A percentile compares a stretch with the other conserved stretches of the same genome.
phyloP scores from a whole-genome alignment of 2,888 invertebrate species.

The Drosophila pseudotakahashii region DNA sequence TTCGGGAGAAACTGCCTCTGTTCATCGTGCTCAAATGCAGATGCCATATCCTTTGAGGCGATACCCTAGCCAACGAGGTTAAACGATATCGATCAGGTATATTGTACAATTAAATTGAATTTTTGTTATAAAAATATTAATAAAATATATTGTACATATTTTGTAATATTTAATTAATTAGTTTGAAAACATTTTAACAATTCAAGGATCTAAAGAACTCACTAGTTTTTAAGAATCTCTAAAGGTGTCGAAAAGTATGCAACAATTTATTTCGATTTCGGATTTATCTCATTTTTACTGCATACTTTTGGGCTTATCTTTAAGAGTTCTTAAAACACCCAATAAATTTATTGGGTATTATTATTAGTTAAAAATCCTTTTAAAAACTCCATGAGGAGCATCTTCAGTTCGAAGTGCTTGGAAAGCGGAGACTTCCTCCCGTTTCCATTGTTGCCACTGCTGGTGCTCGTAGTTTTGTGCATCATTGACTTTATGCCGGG shows the following conservation, averaged over 20 bases:
- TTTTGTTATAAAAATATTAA: too few relatives aligned
- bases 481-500: conserved; percentile 52
- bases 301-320: too few relatives aligned
- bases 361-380: background rate
- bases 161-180: background rate
- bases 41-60: conserved; percentile 11
- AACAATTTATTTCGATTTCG: too few relatives aligned
- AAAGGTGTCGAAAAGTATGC: too few relatives aligned
- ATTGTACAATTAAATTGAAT: too few relatives aligned
- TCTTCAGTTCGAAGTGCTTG: background rate
- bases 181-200: too few relatives aligned
- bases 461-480: conserved; percentile 47
- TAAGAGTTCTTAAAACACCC: too few relatives aligned
- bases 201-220: too few relatives aligned
- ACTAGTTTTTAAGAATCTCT: too few relatives aligned
- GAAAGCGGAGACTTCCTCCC: conserved; percentile 1
- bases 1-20: conserved; percentile 8
- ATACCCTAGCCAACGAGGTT: conserved; percentile 5
- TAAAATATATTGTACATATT: too few relatives aligned
- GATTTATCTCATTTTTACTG: background rate
- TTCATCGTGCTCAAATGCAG: conserved; percentile 6
- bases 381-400: background rate
- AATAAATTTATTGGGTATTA: too few relatives aligned
- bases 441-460: conserved; percentile 26
- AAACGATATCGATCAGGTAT: background rate